A percentile compares a stretch with the other conserved stretches of the same genome.
Evolutionary conservation across 1,140 invertebrate genomes (phyloP).

Genomic region (Thalassaphorura encarpata): DNA sequence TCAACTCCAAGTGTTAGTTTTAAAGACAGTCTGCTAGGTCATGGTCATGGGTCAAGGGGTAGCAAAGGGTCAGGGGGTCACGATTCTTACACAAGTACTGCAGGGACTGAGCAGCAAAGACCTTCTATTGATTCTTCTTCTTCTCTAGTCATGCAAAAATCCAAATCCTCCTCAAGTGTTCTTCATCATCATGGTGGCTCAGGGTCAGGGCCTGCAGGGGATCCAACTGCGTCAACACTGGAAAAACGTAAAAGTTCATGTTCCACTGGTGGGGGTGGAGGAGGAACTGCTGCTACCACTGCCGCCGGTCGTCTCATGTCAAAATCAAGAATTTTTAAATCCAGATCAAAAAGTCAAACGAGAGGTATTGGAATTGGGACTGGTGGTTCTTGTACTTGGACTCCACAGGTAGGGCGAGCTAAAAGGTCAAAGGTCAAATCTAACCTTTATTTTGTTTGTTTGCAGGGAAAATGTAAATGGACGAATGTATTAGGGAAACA

Average conservation of each 20-base stretch:
- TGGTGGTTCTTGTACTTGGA: conserved; percentile 27
- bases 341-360: conserved; percentile 18
- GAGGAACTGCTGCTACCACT: not conserved
- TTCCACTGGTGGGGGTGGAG: not conserved
- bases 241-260: conserved; percentile 54
- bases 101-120: not conserved
- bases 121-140: conserved; percentile 6
- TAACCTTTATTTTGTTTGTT: not conserved
- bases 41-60: not conserved
- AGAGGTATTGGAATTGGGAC: conserved; percentile 3
- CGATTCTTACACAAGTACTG: too few relatives aligned
- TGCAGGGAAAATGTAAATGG: conserved; percentile 77
- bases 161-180: conserved; percentile 72
- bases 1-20: too few relatives aligned
- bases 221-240: too few relatives aligned
- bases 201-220: conserved; percentile 67
- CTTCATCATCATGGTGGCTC: conserved; percentile 55
- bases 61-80: too few relatives aligned
- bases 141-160: conserved; percentile 67
- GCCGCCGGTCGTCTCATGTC: conserved; percentile 21
- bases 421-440: not conserved
- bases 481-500: conserved; percentile 56
- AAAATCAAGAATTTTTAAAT: conserved; percentile 22
- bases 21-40: not conserved
- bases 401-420: conserved; percentile 28